Evolutionary conservation across 2,888 invertebrate genomes (phyloP), one percentile per base, ranked within the genome.

Genomic region (Mesorhabditis belari): DNA sequence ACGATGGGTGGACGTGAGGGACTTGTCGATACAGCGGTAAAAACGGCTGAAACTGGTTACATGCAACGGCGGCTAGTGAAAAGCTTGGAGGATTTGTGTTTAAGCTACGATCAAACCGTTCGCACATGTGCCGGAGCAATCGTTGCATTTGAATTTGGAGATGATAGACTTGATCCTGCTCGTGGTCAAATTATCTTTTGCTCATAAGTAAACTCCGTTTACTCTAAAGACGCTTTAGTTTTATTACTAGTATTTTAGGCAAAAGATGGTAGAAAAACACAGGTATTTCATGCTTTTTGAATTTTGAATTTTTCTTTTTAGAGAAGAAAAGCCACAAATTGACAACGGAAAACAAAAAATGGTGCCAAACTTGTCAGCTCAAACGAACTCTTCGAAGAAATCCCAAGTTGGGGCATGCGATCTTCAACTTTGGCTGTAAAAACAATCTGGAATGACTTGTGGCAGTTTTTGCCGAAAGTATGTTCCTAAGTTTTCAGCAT

Each of bases 21-120:
- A 58, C 86, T 99, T 57, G 96, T 98, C 0, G 98, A 99, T 84
- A 99, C 98, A 0, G 98, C 98, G 6, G 98, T 98, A 2, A 99
- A 98, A 85, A 98, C 98, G 5, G 96, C 98, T 0, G 98, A 98
- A 84, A 98, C 98, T 0, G 98, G 98, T 25, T 98, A 98, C 84
- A 89, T 98, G 88, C 98, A 99, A 84, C 85, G 98, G 51, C 85
- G 98, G 79, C 86, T 99, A 29, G 92, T 98, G 12, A 98, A 90
- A 88, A 92, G 92, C 29, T 83, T 98, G 57, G 96, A 98, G 85
- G 96, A 96, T 85, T 85, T 96, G 72, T 92, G 92, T 60, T 87
- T 92, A 1, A 73, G 71, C 55, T 98, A 98, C 84, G 98, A 98
- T 83, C 88, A 89, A 83, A 92, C 96, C 0, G 81, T 81, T 19